Conservation (phyloP, 1,140 invertebrate genomes). For the Manduca sexta region DNA sequence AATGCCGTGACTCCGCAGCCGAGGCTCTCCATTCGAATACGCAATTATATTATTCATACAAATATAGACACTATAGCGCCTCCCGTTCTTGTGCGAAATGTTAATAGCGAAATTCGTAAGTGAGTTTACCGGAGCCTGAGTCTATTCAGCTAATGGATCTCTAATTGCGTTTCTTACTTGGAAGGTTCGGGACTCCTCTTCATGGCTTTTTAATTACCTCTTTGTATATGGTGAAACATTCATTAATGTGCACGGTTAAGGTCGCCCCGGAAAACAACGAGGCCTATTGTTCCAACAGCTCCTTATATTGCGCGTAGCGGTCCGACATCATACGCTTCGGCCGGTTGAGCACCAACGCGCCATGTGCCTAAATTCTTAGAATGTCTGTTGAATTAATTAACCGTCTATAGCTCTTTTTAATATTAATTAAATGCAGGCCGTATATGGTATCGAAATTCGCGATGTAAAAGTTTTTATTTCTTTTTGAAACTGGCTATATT, state of each 20-base stretch:
- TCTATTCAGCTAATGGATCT: conserved; percentile 13
- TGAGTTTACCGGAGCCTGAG: neutral
- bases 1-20: conserved; percentile 58
- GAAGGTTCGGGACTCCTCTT: conserved; percentile 20
- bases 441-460: neutral
- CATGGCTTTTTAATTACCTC: conserved; percentile 62
- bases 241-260: conserved; percentile 48
- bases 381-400: conserved; percentile 53
- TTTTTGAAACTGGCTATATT: too few relatives aligned
- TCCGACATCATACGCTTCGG: conserved; percentile 43
- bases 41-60: conserved; percentile 26
- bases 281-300: conserved; percentile 49
- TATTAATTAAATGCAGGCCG: conserved; percentile 25
- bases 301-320: conserved; percentile 61
- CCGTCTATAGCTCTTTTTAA: conserved; percentile 36
- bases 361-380: conserved; percentile 56
- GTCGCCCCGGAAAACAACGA: conserved; percentile 47
- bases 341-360: conserved; percentile 5
- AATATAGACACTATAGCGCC: too few relatives aligned
- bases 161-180: conserved; percentile 33
- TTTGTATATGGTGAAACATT: conserved; percentile 53
- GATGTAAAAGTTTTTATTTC: too few relatives aligned
- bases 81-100: neutral
- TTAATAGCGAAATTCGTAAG: too few relatives aligned
- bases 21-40: conserved; percentile 36